These are phyloP conservation scores for Ormyrus thymus DNA, from an alignment of 2,888 invertebrate genomes.

Conservation along the genomic window DNA sequence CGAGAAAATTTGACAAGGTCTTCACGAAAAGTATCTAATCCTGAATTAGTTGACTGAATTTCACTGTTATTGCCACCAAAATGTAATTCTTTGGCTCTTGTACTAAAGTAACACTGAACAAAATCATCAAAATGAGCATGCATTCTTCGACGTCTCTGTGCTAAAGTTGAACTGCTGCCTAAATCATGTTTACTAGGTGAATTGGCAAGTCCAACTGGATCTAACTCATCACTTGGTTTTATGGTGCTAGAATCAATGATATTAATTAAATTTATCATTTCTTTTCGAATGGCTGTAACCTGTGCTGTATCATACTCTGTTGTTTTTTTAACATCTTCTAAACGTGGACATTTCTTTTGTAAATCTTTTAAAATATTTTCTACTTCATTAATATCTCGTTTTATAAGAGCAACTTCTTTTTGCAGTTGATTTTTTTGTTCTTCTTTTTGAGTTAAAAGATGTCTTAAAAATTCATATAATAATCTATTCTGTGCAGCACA, in stretches of 20 bases:
- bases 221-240: slow-evolving; percentile 63
- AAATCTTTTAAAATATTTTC: slow-evolving; percentile 80
- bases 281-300: slow-evolving; percentile 77
- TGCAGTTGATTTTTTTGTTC: slow-evolving; percentile 81
- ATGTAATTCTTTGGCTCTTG: slow-evolving; percentile 84
- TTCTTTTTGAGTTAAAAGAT: slow-evolving; percentile 84
- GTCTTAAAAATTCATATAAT: slow-evolving; percentile 88
- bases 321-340: slow-evolving; percentile 77
- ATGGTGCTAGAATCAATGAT: slow-evolving; percentile 77
- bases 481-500: slow-evolving; percentile 87
- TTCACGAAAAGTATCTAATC: slow-evolving; percentile 87
- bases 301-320: slow-evolving; percentile 76
- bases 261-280: slow-evolving; percentile 78
- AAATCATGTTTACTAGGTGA: slow-evolving; percentile 60
- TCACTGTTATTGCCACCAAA: slow-evolving; percentile 76
- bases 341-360: slow-evolving; percentile 78
- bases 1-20: slow-evolving; percentile 91
- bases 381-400: slow-evolving; percentile 84
- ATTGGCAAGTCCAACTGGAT: slow-evolving; percentile 60
- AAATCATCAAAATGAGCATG: slow-evolving; percentile 93
- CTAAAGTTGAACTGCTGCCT: slow-evolving; percentile 76
- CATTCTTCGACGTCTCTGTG: slow-evolving; percentile 84
- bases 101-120: slow-evolving; percentile 89
- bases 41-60: slow-evolving; percentile 71
- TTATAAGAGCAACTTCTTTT: slow-evolving; percentile 85